Percentiles rank a stretch among this genome's conserved stretches.
Evolutionary conservation across 2,113 vertebrate species (phyloP).

Genomic region (Ceyx margarethae): DNA sequence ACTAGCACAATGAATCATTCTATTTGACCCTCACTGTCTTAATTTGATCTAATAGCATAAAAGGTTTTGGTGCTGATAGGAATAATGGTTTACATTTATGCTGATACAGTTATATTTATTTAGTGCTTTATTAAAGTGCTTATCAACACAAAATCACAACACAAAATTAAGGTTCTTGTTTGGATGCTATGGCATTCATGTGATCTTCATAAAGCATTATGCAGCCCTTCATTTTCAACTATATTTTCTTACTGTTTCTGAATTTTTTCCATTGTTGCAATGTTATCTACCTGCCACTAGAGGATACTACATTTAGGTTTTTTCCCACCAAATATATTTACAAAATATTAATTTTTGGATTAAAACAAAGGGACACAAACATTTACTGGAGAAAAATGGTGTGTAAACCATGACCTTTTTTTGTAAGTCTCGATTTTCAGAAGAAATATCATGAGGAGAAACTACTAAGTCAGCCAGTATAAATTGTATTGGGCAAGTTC

Average conservation of each 20-base stretch:
- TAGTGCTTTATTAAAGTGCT: background rate
- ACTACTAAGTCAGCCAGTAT: background rate
- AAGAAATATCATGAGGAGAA: conserved; percentile 15
- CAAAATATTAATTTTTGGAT: background rate
- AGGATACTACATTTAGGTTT: background rate
- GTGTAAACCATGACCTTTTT: background rate
- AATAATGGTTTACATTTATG: background rate
- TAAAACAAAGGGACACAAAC: background rate
- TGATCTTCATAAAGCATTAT: background rate
- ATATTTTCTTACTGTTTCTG: background rate
- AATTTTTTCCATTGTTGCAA: background rate
- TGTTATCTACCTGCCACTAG: background rate
- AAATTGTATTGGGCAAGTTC: background rate
- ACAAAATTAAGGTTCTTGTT: background rate
- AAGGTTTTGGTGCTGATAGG: background rate
- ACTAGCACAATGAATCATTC: background rate
- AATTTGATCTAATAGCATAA: background rate
- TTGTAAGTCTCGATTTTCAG: background rate
- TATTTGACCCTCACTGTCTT: background rate
- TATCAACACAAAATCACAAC: background rate
- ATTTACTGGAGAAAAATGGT: background rate
- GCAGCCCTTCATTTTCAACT: background rate
- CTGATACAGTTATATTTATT: background rate
- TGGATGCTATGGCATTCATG: background rate
- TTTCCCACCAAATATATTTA: background rate